phyloP scores from a whole-genome alignment of 1,140 invertebrate genomes.

The Aphaenogaster rudis region DNA sequence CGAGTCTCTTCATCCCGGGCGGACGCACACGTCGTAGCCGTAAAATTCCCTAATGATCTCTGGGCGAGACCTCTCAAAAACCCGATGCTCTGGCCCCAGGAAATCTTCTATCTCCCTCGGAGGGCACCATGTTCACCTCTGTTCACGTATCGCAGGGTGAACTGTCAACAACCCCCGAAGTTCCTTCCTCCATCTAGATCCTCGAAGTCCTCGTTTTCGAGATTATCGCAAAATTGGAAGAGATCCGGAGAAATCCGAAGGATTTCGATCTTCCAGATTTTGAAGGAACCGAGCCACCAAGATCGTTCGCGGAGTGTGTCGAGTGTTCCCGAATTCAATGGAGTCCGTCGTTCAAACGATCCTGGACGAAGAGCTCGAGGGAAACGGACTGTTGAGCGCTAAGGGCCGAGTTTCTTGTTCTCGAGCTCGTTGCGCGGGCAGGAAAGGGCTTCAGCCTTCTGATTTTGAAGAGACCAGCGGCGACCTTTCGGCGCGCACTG shows the following conservation, averaged over 20 bases:
- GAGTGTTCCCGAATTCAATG: neutral
- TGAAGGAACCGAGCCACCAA: neutral
- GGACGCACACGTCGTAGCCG: conserved; percentile 72
- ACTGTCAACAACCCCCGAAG: conserved; percentile 29
- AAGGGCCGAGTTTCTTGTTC: neutral
- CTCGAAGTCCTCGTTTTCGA: neutral
- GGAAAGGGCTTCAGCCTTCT: neutral
- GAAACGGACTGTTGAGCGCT: neutral
- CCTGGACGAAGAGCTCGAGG: neutral
- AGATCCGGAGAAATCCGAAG: neutral
- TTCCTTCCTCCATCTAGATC: neutral
- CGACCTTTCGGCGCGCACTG: neutral
- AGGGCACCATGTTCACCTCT: conserved; percentile 44
- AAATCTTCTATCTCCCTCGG: conserved; percentile 37
- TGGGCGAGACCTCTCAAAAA: conserved; percentile 49
- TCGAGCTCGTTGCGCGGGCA: neutral
- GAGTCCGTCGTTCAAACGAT: neutral
- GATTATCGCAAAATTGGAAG: conserved; percentile 13
- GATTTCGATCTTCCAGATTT: neutral
- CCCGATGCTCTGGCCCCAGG: conserved; percentile 41
- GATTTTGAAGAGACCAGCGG: neutral
- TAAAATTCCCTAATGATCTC: conserved; percentile 71
- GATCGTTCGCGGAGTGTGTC: neutral
- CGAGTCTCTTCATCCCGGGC: conserved; percentile 75
- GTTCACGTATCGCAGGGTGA: conserved; percentile 52